These are phyloP conservation scores for Acanthopagrus latus DNA, from an alignment of 2,797 vertebrate genomes.

Conservation along the genomic window DNA sequence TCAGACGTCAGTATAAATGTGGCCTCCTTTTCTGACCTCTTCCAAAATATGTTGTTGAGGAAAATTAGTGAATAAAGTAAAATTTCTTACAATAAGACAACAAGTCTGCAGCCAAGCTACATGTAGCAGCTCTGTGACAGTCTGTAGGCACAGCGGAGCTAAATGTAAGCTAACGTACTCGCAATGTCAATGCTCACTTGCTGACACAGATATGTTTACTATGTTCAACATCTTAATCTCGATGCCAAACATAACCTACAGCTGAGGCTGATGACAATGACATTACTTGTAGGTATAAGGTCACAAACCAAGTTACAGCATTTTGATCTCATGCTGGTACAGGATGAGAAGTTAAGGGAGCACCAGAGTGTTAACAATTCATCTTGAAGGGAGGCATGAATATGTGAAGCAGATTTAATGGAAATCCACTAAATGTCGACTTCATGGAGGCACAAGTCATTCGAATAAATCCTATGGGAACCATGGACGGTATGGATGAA, in stretches of 20 bases:
- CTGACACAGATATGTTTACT: background rate
- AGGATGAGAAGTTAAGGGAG: no score
- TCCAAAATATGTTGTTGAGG: background rate
- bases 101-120: no score
- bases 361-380: no score
- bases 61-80: background rate
- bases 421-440: background rate
- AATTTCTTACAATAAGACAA: background rate
- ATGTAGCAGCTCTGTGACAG: no score
- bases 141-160: background rate
- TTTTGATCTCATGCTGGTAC: no score
- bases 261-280: background rate
- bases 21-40: background rate
- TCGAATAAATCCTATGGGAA: background rate
- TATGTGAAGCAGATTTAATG: background rate
- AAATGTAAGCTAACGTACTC: background rate
- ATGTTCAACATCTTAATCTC: background rate
- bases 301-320: background rate
- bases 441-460: no score
- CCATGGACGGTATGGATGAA: background rate
- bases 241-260: background rate
- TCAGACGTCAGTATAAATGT: background rate
- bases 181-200: background rate
- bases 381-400: background rate
- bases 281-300: background rate